Evolutionary conservation across 1,140 invertebrate species (phyloP).

Genomic region (Neodiprion virginianus): DNA sequence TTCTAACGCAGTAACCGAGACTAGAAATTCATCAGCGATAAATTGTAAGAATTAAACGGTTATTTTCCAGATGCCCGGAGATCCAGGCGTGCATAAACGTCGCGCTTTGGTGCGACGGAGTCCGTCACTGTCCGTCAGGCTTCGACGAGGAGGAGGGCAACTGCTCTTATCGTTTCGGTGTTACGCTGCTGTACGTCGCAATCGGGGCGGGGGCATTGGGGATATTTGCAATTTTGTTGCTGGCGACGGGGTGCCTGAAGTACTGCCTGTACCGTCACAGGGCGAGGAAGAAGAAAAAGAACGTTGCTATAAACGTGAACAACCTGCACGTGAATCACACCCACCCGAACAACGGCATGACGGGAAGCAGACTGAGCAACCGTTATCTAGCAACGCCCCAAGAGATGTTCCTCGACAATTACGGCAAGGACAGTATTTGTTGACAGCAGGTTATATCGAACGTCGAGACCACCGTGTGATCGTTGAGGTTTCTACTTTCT

Average conservation of each 20-base stretch:
- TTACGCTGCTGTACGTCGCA: slow-evolving; percentile 71
- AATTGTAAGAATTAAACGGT: no score
- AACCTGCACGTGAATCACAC: slow-evolving; percentile 68
- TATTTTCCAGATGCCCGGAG: slow-evolving; percentile 68
- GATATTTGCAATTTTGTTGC: slow-evolving; percentile 63
- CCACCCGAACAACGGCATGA: slow-evolving; percentile 59
- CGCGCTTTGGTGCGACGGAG: slow-evolving; percentile 76
- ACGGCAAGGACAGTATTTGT: slow-evolving; percentile 76
- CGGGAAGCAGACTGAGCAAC: slow-evolving; percentile 49
- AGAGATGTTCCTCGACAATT: slow-evolving; percentile 68
- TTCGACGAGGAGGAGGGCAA: slow-evolving; percentile 76
- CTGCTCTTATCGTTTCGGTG: slow-evolving; percentile 73
- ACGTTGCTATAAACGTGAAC: slow-evolving; percentile 63
- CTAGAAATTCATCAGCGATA: no score
- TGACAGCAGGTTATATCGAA: slow-evolving; percentile 69
- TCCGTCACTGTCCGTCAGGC: slow-evolving; percentile 75
- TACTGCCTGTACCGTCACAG: slow-evolving; percentile 66
- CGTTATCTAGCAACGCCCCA: slow-evolving; percentile 61
- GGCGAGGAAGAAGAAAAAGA: slow-evolving; percentile 69
- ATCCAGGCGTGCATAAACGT: slow-evolving; percentile 76
- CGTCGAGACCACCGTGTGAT: slow-evolving; percentile 70
- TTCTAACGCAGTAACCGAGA: background rate
- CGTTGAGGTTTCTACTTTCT: no score
- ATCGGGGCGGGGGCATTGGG: slow-evolving; percentile 66
- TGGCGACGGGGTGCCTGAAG: slow-evolving; percentile 70